phyloP scores from a whole-genome alignment of 2,888 invertebrate species.

The Chaetoderma sp. region DNA sequence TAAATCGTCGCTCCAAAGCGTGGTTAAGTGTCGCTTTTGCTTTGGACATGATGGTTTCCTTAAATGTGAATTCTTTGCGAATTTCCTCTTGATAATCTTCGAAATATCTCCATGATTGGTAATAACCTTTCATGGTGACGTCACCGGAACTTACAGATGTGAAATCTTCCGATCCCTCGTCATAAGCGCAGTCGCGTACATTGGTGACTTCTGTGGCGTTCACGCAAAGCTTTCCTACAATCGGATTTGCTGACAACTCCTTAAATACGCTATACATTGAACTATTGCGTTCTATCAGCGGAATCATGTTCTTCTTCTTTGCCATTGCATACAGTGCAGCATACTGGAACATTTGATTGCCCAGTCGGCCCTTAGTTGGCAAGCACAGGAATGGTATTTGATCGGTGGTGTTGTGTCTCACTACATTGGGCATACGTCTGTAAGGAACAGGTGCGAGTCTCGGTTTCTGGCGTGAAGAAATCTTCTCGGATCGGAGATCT shows the following conservation, averaged over 20 bases:
- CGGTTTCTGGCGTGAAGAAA: too few relatives aligned
- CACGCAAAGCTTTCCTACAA: neutral
- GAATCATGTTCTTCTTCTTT: neutral
- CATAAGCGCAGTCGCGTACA: neutral
- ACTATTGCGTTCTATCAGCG: neutral
- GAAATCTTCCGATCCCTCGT: neutral
- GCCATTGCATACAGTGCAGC: neutral
- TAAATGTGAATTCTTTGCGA: neutral
- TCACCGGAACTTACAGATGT: neutral
- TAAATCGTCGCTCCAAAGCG: neutral
- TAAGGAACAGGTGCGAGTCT: too few relatives aligned
- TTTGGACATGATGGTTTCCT: neutral
- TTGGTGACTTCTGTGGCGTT: neutral
- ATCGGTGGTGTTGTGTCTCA: too few relatives aligned
- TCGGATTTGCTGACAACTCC: neutral
- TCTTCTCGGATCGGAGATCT: too few relatives aligned
- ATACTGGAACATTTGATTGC: neutral
- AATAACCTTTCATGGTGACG: neutral
- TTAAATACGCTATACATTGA: neutral
- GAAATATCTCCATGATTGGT: conserved; percentile 4
- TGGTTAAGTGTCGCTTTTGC: neutral
- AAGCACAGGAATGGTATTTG: neutral
- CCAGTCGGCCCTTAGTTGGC: neutral
- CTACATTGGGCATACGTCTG: too few relatives aligned
- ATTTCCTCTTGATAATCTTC: neutral